These are phyloP conservation scores for Uromys caudimaculatus DNA, from an alignment of 2,797 vertebrate genomes.

Conservation along the genomic window DNA sequence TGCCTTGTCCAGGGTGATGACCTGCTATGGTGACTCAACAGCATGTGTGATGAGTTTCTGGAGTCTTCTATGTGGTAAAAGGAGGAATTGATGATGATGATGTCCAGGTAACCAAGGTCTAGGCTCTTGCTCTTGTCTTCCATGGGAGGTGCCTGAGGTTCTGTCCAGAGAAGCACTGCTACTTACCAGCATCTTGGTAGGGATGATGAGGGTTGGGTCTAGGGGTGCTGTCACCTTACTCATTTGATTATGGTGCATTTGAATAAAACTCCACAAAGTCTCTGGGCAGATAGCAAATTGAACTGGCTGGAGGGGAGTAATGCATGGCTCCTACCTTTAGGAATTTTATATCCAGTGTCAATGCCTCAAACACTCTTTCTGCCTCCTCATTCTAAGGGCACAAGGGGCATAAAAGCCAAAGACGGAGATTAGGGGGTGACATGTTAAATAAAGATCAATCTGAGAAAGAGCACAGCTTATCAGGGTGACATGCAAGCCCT, in stretches of 20 bases:
- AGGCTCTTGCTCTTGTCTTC: neutral
- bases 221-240: neutral
- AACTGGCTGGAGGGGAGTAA: neutral
- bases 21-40: neutral
- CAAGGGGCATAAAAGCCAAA: neutral
- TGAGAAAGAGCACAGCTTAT: neutral
- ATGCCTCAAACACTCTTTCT: neutral
- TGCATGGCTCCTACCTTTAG: fast-evolving
- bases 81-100: neutral
- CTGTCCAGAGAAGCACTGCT: neutral
- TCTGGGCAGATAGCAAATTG: neutral
- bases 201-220: neutral
- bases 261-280: neutral
- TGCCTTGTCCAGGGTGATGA: neutral
- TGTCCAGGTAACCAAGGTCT: no score
- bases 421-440: neutral
- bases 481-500: neutral
- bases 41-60: neutral
- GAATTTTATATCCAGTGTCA: neutral
- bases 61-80: neutral
- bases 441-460: neutral
- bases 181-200: neutral
- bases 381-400: neutral
- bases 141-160: neutral
- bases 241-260: neutral